These are phyloP conservation scores for Eudorcas thomsonii DNA, from an alignment of 2,113 vertebrate species.

Conservation along the genomic window DNA sequence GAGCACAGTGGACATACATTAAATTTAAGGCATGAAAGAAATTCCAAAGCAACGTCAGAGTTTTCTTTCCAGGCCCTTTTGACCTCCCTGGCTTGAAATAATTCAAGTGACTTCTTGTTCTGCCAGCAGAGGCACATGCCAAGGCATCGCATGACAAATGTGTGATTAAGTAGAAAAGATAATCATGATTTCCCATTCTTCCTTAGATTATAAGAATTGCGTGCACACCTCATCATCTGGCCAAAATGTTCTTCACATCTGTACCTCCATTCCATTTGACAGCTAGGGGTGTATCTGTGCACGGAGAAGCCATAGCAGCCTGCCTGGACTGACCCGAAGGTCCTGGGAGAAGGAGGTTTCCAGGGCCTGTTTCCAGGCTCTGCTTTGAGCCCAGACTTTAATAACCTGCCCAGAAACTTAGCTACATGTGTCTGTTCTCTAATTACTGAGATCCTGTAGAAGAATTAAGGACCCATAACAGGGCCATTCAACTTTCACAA, in stretches of 20 bases:
- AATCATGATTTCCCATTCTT: not conserved
- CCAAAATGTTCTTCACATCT: not conserved
- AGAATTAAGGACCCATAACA: accelerated
- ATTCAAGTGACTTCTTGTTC: not conserved
- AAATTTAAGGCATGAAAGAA: not conserved
- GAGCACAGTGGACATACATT: not conserved
- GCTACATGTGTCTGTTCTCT: not conserved
- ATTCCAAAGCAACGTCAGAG: not conserved
- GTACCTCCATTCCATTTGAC: not conserved
- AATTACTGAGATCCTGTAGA: not conserved
- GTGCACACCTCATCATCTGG: not conserved
- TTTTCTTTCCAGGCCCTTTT: not conserved
- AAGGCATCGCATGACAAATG: not conserved
- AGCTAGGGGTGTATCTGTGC: not conserved
- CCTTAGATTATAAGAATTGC: not conserved
- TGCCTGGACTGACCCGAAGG: no score
- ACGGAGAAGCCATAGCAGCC: accelerated
- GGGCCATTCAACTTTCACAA: not conserved
- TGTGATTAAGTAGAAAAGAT: not conserved
- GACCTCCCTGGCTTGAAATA: not conserved
- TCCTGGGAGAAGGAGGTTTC: not conserved
- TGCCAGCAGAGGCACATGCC: not conserved
- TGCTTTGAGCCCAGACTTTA: not conserved
- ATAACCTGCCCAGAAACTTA: not conserved
- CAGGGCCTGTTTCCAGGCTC: no score